Base-by-base conservation (phyloP, 2,888 invertebrate genomes). In the Drosophila anomalipes region DNA sequence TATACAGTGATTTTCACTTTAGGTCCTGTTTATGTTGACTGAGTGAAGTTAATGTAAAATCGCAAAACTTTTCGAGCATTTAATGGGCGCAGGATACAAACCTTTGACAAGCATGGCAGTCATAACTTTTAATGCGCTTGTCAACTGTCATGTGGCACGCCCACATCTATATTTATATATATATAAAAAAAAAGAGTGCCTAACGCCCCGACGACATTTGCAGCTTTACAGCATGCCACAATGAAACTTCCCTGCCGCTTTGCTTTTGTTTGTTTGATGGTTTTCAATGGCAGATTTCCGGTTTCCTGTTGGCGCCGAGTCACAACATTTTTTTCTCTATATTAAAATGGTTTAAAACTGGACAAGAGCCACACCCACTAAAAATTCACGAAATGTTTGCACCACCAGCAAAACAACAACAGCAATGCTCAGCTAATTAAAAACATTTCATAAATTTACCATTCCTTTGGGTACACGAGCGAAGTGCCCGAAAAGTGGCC, bases 371-470 rank as follows among this genome's bases (percentile, higher is more conserved):
- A 44, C 28, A 37, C 6, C 47, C 44, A 47, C 19, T 16, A 22
- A 35, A 54, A 53, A 62, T 54, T 35, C 61, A 39, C 3, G 1
- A 57, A 47, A 28, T 47, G 16, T 4, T 26, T 47, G 47, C 47
- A 26, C 26, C 47, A 30, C 56, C 66, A 53, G 60, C 56, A 70
- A 70, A 65, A 32, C 56, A 61, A 52, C 64, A 67, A 26, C 57
- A 63, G 69, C 69, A 72, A 56, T 44, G 53, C 51, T 62, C 69
- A 82, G 86, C 89, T 86, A 86, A 86, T 88, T 86, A 86, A 86
- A 88, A 86, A 72, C 81, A 86, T 88, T 88, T 88, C 84, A 86
- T 84, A 88, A 86, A 88, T 89, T 88, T 83, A 59, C 82, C 82
- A 86, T 82, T 83, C 78, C 76, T 78, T 77, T 78, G 84, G 83